These are phyloP conservation scores for Unio delphinus DNA, from an alignment of 2,888 invertebrate genomes.

Conservation along the genomic window DNA sequence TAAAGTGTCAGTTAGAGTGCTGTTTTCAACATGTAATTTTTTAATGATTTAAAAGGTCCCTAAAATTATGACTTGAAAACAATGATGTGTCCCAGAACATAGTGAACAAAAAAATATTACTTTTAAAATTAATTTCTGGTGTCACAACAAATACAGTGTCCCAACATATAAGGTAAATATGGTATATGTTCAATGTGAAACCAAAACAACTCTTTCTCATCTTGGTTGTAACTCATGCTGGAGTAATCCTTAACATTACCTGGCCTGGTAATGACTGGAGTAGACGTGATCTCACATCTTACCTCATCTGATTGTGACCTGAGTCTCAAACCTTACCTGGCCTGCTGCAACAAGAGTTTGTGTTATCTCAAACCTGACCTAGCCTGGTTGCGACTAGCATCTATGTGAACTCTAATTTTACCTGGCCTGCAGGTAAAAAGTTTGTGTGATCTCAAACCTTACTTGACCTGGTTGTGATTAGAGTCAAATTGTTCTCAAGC, in stretches of 20 bases:
- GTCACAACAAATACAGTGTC: too few species aligned
- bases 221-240: slow-evolving; percentile 50
- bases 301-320: slow-evolving; percentile 51
- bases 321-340: slow-evolving; percentile 49
- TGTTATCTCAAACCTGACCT: slow-evolving; percentile 20
- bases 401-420: slow-evolving; percentile 32
- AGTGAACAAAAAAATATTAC: too few species aligned
- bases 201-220: slow-evolving; percentile 36
- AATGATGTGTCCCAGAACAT: too few species aligned
- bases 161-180: too few species aligned
- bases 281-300: slow-evolving; percentile 22
- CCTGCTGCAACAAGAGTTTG: slow-evolving; percentile 49
- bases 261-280: not conserved
- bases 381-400: not conserved
- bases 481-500: too few species aligned
- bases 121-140: too few species aligned
- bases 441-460: slow-evolving; percentile 38
- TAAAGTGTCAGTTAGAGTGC: too few species aligned
- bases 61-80: too few species aligned
- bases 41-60: too few species aligned
- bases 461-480: not conserved
- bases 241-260: slow-evolving; percentile 27
- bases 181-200: too few species aligned
- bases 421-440: slow-evolving; percentile 49
- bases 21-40: too few species aligned